phyloP scores from a whole-genome alignment of 2,113 vertebrate species.

The Cottus gobio region DNA sequence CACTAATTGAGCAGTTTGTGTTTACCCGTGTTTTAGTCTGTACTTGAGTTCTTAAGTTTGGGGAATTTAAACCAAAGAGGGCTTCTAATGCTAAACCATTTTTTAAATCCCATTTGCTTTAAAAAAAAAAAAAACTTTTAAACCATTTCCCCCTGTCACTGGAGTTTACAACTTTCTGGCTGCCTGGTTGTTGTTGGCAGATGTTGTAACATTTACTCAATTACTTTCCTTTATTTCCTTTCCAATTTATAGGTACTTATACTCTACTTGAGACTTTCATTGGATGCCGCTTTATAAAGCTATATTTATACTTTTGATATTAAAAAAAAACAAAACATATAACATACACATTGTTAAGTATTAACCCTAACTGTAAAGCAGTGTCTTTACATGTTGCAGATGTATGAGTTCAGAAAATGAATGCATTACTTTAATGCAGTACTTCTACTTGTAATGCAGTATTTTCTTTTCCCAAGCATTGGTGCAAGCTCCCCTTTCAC shows the following conservation, averaged over 20 bases:
- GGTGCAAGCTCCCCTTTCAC: slow-evolving; percentile 39
- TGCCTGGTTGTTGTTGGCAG: slow-evolving; percentile 22
- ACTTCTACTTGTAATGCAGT: background rate
- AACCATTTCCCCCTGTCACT: background rate
- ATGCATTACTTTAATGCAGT: background rate
- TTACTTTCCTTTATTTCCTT: no score
- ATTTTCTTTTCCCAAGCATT: slow-evolving; percentile 30
- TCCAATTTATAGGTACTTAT: background rate
- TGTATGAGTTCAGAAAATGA: background rate
- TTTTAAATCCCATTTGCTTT: slow-evolving; percentile 22
- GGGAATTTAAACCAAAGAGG: slow-evolving; percentile 9
- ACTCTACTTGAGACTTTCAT: background rate
- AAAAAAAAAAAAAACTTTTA: no score
- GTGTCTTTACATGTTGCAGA: background rate
- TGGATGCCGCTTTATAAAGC: background rate
- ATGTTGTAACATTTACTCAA: background rate
- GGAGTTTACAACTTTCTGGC: slow-evolving; percentile 27
- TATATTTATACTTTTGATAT: background rate
- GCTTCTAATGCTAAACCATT: slow-evolving; percentile 19
- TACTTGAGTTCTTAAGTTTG: slow-evolving; percentile 20
- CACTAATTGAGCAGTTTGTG: slow-evolving; percentile 59
- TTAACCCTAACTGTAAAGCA: background rate
- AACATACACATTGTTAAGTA: background rate
- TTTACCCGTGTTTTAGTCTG: slow-evolving; percentile 35
- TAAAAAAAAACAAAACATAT: no score